Evolutionary conservation across 1,140 invertebrate genomes (phyloP).

Genomic region (Tetramorium parvispinum): DNA sequence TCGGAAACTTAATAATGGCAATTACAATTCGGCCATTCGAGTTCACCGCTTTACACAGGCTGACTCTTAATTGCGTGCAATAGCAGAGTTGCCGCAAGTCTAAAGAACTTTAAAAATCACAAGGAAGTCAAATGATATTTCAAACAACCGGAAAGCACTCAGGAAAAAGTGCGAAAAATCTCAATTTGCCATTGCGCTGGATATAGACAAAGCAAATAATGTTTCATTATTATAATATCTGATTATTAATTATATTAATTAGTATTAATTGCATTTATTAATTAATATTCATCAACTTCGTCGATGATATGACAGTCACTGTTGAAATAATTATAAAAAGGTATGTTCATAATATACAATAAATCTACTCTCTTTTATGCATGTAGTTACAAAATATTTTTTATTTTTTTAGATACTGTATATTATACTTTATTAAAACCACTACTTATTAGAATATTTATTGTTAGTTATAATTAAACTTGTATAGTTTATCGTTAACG

Average conservation of each 20-base stretch:
- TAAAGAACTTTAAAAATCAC: conserved; percentile 46
- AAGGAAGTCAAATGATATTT: conserved; percentile 25
- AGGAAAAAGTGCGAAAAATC: background rate
- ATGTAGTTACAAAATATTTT: background rate
- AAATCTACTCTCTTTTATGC: background rate
- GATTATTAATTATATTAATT: conserved; percentile 19
- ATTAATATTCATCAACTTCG: background rate
- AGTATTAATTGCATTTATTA: conserved; percentile 34
- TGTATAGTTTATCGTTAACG: conserved; percentile 23
- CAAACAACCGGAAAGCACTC: background rate
- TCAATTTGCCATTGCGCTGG: background rate
- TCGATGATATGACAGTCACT: background rate
- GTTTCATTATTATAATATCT: conserved; percentile 24
- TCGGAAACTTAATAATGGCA: conserved; percentile 73
- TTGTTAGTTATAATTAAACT: background rate
- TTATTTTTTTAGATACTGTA: background rate
- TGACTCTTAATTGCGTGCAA: conserved; percentile 55
- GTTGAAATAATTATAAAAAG: conserved; percentile 1
- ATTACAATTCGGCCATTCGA: conserved; percentile 70
- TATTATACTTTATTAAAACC: background rate
- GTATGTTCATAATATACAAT: background rate
- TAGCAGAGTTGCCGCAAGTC: conserved; percentile 49
- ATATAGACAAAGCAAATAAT: background rate
- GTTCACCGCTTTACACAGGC: conserved; percentile 60
- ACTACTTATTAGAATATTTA: background rate